Evolutionary conservation across 2,888 invertebrate species (phyloP), one percentile per base, ranked within the genome.

Genomic region (Melanchra persicariae): DNA sequence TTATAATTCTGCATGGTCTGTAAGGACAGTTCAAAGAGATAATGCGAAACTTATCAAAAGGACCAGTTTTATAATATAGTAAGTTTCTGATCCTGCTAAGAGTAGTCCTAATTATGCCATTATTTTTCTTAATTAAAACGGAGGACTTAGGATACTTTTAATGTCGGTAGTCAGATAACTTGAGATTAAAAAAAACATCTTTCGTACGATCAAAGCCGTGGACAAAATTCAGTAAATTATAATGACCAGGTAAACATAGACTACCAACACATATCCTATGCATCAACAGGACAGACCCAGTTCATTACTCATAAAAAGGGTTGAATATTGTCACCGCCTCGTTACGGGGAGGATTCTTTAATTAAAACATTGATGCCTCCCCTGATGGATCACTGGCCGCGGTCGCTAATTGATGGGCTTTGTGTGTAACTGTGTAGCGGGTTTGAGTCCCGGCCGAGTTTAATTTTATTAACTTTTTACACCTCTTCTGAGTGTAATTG

Each of bases 371-470:
- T 77, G 85, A 79, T 61, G 83, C 88, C 88, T 85, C 76, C 85
- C 82, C 77, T 92, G 91, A 93, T 91, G 91, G 91, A 93, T 93
- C 88, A 86, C 71, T 79, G 80, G 81, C 74, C 79, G 77, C 85
- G 79, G 80, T 73, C 80, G 76, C 85, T 91, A 91, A 91, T 91
- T 91, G 90, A 92, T 90, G 89, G 87, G 84, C 79, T 87, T 82
- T 85, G 81, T 86, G 52, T 74, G 79, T 79, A 30, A 66, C 43
- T 86, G 52, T 74, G 79, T 79, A 30, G 66, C 43, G n/a, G 65
- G 79, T 82, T 81, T 70, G 83, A 82, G 59, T 76, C 58, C 62
- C 47, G 55, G 24, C 40, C 69, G 59, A 66, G 74, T 87, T 87
- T 84, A 85, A 87, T 86, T 88, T 81, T 74, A 83, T 84, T 85